phyloP scores from a whole-genome alignment of 2,888 invertebrate species.

The Balanococcus diminutus region DNA sequence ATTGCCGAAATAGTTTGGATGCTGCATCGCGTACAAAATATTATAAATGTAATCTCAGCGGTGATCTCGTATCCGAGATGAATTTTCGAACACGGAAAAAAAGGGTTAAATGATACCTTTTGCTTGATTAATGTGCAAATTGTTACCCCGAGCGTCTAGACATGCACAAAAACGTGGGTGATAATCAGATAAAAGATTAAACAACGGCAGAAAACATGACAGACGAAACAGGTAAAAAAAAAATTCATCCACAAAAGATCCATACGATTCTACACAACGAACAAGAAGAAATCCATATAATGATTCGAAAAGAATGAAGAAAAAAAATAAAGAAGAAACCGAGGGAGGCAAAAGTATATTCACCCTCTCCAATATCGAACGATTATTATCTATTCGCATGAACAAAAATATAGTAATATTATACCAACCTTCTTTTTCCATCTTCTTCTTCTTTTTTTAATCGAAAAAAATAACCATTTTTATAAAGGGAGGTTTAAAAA shows the following conservation, averaged over 20 bases:
- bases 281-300: constrained; percentile 13
- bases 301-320: not conserved
- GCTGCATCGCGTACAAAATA: not conserved
- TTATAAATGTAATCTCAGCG: constrained; percentile 38
- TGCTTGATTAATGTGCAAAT: constrained; percentile 54
- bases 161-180: constrained; percentile 54
- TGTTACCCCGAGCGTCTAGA: constrained; percentile 53
- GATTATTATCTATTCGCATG: constrained; percentile 52
- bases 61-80: not conserved
- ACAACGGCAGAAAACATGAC: constrained; percentile 47
- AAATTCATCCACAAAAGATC: constrained; percentile 50
- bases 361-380: constrained; percentile 49
- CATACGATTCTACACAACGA: not conserved
- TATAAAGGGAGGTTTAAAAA: constrained; percentile 9
- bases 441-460: constrained; percentile 10
- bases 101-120: constrained; percentile 53
- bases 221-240: constrained; percentile 49
- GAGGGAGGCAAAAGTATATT: constrained; percentile 52
- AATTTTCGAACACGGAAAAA: constrained; percentile 28
- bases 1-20: not conserved
- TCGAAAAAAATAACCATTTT: not conserved
- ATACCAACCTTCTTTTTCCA: not conserved
- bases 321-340: constrained; percentile 30
- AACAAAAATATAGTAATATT: constrained; percentile 48
- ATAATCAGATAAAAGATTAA: constrained; percentile 54